Percentiles rank a stretch among this genome's conserved stretches.
These are phyloP conservation scores for Tragelaphus imberbis DNA, from an alignment of 2,113 vertebrate species.

Conservation along the genomic window DNA sequence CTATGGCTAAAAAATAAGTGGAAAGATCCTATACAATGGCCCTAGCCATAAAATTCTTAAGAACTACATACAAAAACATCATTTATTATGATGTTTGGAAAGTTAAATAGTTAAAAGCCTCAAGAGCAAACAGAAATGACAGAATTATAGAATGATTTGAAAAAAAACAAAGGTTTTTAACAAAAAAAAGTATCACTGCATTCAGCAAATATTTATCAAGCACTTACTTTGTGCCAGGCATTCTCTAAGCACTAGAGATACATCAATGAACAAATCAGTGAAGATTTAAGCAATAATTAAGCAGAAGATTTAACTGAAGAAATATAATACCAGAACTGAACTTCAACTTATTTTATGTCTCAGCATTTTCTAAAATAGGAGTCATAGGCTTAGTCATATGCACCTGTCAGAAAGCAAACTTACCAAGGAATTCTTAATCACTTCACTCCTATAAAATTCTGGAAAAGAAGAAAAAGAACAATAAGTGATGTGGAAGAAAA, in stretches of 20 bases:
- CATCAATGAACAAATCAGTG: neutral
- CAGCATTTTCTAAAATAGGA: slow-evolving; percentile 22
- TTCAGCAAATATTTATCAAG: slow-evolving; percentile 33
- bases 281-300: slow-evolving; percentile 5
- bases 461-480: slow-evolving; percentile 70
- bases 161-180: neutral
- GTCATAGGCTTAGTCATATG: neutral
- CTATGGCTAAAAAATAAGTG: neutral
- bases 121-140: neutral
- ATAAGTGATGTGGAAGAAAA: slow-evolving; percentile 55
- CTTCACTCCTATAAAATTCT: slow-evolving; percentile 99
- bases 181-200: neutral
- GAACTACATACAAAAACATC: neutral
- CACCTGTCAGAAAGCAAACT: slow-evolving; percentile 78
- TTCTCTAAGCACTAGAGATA: neutral
- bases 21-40: neutral
- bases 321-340: neutral
- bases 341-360: slow-evolving; percentile 3
- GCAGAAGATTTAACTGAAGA: neutral
- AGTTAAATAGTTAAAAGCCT: neutral
- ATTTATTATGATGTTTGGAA: neutral
- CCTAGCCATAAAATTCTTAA: neutral
- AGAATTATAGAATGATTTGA: slow-evolving; percentile 18
- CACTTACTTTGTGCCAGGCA: neutral
- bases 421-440: slow-evolving; percentile 98